Evolutionary conservation across 2,888 invertebrate genomes (phyloP), one percentile per base, ranked within the genome.

Genomic region (Bugulina stolonifera): DNA sequence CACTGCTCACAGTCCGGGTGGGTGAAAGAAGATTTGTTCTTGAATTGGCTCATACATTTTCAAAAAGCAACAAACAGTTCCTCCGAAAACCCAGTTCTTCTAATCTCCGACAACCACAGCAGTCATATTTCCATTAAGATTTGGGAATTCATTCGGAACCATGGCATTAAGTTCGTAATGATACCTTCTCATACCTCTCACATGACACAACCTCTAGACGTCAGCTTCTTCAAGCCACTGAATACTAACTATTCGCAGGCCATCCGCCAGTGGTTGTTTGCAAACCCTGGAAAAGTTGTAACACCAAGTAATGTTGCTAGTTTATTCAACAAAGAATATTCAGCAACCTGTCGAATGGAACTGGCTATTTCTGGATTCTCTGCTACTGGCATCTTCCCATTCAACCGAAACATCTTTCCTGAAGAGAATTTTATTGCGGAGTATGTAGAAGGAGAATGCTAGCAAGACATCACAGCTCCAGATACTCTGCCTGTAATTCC

Each of bases 291-390:
- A 5, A 25, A 57, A n/a, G 10, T 57, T 18, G 57, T 57, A 23
- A n/a, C 57, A 57, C 57, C 57, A 18, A 25, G n/a, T 57, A 3
- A 57, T 18, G 57, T 57, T n/a, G 57, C 57, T 25, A n/a, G 57
- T 25, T 5, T 57, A 14, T 57, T 57, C 25, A n/a, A n/a, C 25
- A 57, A 14, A 14, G 57, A 22, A 18, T 57, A 57, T 57, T 23
- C 57, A 18, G 5, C 57, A 5, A 57, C 57, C 25, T 57, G 57
- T 25, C 57, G 57, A 5, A 57, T 57, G 57, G 57, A 57, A 25
- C 25, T 57, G 18, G 57, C 57, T n/a, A 25, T 57, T 57, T 57
- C 57, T 57, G 14, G 23, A n/a, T 57, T 57, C 25, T 5, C n/a
- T 25, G 57, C 57, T 18, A 25, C 57, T 57, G 25, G 57, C 5